These are phyloP conservation scores for Creontiades dilutus DNA, from an alignment of 2,888 invertebrate genomes.

Conservation along the genomic window DNA sequence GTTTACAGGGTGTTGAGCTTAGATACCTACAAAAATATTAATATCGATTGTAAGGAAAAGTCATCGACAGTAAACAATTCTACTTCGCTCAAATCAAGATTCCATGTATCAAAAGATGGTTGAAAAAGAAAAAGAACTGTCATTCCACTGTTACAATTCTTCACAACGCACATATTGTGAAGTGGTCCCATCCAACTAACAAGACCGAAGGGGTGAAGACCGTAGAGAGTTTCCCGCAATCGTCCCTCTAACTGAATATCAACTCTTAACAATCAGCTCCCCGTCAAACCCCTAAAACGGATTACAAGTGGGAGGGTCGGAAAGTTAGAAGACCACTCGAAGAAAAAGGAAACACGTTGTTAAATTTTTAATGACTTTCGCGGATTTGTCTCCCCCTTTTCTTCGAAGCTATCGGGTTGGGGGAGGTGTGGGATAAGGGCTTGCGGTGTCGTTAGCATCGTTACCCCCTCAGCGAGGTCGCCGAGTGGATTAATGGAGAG, in stretches of 20 bases:
- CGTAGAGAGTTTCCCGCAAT: background rate
- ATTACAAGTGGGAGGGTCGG: background rate
- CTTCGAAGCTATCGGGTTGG: background rate
- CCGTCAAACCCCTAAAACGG: background rate
- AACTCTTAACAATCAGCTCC: background rate
- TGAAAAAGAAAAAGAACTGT: too few species aligned
- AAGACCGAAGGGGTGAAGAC: background rate
- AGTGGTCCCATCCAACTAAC: background rate
- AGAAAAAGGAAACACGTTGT: constrained; percentile 4
- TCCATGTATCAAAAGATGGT: too few species aligned
- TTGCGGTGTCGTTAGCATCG: background rate
- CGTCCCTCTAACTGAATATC: background rate
- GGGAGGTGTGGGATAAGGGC: background rate
- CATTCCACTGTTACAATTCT: too few species aligned
- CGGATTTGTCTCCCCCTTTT: background rate
- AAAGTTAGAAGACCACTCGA: constrained; percentile 13
- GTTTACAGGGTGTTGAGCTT: too few species aligned
- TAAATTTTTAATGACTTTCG: constrained; percentile 19
- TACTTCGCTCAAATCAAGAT: too few species aligned
- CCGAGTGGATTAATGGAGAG: background rate
- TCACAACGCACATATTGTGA: too few species aligned
- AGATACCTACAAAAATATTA: too few species aligned
- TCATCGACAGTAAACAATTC: too few species aligned
- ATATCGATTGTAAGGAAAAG: too few species aligned
- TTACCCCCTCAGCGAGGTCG: background rate